Evolutionary conservation across 1,140 invertebrate species (phyloP), one percentile per base, ranked within the genome.

Genomic region (Tetraneura akinire): DNA sequence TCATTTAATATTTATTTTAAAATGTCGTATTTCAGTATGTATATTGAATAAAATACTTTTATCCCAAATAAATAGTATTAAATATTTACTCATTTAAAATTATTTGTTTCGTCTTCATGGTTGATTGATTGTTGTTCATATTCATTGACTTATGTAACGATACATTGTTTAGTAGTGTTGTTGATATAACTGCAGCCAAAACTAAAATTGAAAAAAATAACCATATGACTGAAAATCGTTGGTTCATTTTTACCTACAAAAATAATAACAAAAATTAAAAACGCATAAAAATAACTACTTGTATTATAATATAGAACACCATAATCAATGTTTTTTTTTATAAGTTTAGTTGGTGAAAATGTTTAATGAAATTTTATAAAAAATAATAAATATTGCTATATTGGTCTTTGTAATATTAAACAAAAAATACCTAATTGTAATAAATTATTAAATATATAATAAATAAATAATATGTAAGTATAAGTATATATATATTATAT

Each of bases 221-320:
- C 29, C 16, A 14, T 32, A 71, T 4, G 1, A 71, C 16, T 51
- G 23, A 51, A 71, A 26, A 29, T 23, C 18, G 47, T 16, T 29
- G 68, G 49, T 71, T 49, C 68, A 71, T 71, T 71, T 66, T 71
- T 16, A 32, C 68, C 68, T 71, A 29, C n/a, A n/a, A n/a, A n/a
- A n/a, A n/a, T n/a, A n/a, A n/a, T n/a, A n/a, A n/a, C n/a, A n/a
- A n/a, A n/a, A n/a, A n/a, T n/a, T n/a, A n/a, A n/a, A n/a, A n/a
- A n/a, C n/a, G n/a, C n/a, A n/a, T n/a, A n/a, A n/a, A n/a, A n/a
- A n/a, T n/a, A n/a, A n/a, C n/a, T n/a, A n/a, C n/a, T n/a, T n/a
- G n/a, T n/a, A n/a, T n/a, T n/a, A n/a, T n/a, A n/a, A n/a, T n/a
- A n/a, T n/a, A 29, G 8, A 71, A 32, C 29, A 51, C 29, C 11